phyloP scores from a whole-genome alignment of 1,140 invertebrate species.

The Rhagoletis pomonella region DNA sequence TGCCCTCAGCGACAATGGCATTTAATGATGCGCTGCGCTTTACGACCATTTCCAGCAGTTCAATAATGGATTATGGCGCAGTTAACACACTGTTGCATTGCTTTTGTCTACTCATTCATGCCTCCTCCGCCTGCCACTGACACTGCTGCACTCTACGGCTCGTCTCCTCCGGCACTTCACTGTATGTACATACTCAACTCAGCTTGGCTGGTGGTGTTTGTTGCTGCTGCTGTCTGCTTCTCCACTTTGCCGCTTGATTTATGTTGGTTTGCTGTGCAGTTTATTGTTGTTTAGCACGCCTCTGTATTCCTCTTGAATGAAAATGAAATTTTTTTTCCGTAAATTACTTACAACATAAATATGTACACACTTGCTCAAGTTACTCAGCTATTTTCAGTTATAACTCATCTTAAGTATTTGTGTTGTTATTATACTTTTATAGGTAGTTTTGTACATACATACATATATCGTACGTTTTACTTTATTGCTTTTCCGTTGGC shows the following conservation, averaged over 20 bases:
- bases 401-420: conserved; percentile 30
- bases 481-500: conserved; percentile 14
- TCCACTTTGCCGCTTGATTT: conserved; percentile 34
- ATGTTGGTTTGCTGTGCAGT: conserved; percentile 7
- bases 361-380: background rate
- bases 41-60: conserved; percentile 37
- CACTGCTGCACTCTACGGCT: background rate
- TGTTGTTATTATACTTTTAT: background rate
- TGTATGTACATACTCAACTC: background rate
- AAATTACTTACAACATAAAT: background rate
- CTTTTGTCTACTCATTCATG: conserved; percentile 31
- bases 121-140: background rate
- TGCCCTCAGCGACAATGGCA: conserved; percentile 19
- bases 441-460: background rate
- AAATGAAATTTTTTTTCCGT: conserved; percentile 36
- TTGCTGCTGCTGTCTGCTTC: background rate
- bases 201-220: background rate
- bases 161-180: background rate
- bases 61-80: conserved; percentile 48
- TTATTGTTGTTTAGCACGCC: background rate
- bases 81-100: conserved; percentile 45
- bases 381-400: conserved; percentile 45
- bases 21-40: conserved; percentile 46
- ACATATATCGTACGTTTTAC: background rate
- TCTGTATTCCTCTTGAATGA: conserved; percentile 50